A percentile compares a stretch with the other conserved stretches of the same genome.
Evolutionary conservation across 2,888 invertebrate genomes (phyloP).

Genomic region (Microchrysa polita): DNA sequence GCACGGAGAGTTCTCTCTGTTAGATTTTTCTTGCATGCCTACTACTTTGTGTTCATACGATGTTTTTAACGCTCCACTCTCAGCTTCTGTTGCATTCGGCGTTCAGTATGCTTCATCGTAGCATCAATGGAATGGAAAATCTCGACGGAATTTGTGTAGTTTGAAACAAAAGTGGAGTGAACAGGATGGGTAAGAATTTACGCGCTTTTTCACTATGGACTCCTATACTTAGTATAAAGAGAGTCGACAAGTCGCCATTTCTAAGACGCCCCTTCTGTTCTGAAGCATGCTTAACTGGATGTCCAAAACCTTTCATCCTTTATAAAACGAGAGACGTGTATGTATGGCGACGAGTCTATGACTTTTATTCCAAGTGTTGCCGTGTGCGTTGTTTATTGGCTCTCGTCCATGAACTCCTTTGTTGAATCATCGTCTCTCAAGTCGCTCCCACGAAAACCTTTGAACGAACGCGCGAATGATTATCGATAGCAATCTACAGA

Average conservation of each 20-base stretch:
- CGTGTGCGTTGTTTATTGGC: background rate
- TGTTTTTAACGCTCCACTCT: background rate
- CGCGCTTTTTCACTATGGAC: background rate
- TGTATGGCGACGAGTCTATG: slow-evolving; percentile 28
- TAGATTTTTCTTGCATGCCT: background rate
- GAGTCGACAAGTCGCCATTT: background rate
- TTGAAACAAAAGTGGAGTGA: background rate
- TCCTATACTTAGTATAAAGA: background rate
- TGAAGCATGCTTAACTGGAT: background rate
- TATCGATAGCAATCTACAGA: too few relatives aligned
- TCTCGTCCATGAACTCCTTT: background rate
- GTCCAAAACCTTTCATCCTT: slow-evolving; percentile 27
- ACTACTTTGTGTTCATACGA: background rate
- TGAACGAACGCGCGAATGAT: background rate
- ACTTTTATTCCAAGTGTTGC: background rate
- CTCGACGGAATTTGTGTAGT: background rate
- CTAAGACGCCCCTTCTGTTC: background rate
- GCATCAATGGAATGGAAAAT: background rate
- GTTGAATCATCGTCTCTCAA: background rate
- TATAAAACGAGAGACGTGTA: background rate
- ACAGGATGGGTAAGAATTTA: background rate
- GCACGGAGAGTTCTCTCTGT: background rate
- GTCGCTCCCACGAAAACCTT: background rate
- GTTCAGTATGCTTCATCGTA: background rate
- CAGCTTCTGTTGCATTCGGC: slow-evolving; percentile 11